These are phyloP conservation scores for Pyrocephalus nanus DNA, from an alignment of 2,797 vertebrate genomes.

Conservation along the genomic window DNA sequence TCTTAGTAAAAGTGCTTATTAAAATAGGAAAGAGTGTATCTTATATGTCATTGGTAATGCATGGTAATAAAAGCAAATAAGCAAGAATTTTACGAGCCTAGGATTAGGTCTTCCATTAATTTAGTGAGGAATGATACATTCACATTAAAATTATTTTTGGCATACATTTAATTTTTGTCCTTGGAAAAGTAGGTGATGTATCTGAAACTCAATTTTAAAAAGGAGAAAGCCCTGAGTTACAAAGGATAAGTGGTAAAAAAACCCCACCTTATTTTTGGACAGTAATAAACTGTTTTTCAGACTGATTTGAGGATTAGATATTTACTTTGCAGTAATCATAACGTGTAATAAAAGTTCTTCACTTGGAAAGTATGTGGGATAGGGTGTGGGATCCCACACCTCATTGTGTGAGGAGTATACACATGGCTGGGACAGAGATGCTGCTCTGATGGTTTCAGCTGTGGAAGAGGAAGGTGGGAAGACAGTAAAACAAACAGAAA, in stretches of 20 bases:
- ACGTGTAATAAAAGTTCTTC: background rate
- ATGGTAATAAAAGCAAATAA: background rate
- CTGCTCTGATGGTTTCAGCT: background rate
- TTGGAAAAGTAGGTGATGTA: background rate
- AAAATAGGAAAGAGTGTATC: background rate
- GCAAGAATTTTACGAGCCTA: background rate
- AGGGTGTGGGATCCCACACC: background rate
- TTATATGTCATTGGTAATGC: background rate
- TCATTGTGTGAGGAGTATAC: background rate
- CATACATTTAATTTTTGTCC: background rate
- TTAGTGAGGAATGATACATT: background rate
- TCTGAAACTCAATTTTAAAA: background rate
- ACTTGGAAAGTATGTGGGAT: background rate
- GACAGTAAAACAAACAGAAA: background rate
- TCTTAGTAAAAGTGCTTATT: background rate
- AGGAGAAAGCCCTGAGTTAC: background rate
- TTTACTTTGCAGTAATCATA: background rate
- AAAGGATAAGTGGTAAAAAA: background rate
- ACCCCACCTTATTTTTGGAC: background rate
- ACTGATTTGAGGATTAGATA: background rate
- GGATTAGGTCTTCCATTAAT: background rate
- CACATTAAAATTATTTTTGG: background rate
- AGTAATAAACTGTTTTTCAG: background rate
- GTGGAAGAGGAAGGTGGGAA: background rate
- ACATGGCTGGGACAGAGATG: background rate